Conservation (phyloP, 2,113 vertebrate species). For the Irena cyanogastra region DNA sequence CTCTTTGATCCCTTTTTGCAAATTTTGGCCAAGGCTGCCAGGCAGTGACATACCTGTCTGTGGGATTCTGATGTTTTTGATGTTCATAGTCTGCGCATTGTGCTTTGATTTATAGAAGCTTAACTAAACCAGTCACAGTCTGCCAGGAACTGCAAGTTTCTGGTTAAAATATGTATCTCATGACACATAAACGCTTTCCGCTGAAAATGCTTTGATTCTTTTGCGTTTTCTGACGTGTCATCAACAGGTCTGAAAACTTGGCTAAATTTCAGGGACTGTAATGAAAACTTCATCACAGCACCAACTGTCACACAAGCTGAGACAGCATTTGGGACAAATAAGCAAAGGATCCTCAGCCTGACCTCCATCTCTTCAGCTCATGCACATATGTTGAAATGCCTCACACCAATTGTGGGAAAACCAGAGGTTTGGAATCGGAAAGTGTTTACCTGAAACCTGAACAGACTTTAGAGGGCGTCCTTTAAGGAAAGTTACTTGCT, state of each 20-base stretch:
- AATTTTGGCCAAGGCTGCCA: background rate
- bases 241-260: background rate
- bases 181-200: background rate
- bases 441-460: background rate
- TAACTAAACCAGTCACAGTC: background rate
- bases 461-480: background rate
- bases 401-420: background rate
- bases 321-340: background rate
- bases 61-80: background rate
- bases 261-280: background rate
- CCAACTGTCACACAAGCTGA: background rate
- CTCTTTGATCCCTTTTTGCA: background rate
- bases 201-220: background rate
- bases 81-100: background rate
- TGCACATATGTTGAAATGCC: background rate
- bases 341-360: background rate
- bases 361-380: background rate
- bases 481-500: background rate
- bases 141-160: background rate
- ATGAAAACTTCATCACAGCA: background rate
- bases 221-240: background rate
- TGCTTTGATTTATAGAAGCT: background rate
- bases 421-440: background rate
- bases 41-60: background rate
- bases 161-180: background rate